Evolutionary conservation across 2,797 vertebrate species (phyloP), one percentile per base, ranked within the genome.

Genomic region (Danio kyathit): DNA sequence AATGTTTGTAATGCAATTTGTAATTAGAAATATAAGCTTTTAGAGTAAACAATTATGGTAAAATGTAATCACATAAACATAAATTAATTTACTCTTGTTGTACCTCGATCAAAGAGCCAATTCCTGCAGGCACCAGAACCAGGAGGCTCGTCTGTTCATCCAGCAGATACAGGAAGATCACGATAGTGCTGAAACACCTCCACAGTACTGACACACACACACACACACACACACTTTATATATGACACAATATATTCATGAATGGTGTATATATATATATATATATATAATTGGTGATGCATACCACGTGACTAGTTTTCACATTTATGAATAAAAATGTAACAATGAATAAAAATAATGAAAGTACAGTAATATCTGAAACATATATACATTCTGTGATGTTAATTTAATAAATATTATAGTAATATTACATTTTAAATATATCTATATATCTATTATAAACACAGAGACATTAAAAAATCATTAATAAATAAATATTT

Each of bases 121-220:
- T 7, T 7, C 96, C 98, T 10, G 98, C 97, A 0, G 98, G 98
- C 71, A 99, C 93, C 86, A 99, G 95, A 7, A 99, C 97, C 44
- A 99, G 92, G 64, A 99, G 90, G 89, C 98, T 99, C 16, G 98
- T 99, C 91, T 98, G 98, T 88, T 99, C 95, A 70, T 99, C 98
- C 87, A 99, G 89, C 89, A 99, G 92, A 89, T 99, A 99, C 59
- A 99, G 95, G 92, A 99, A 99, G 85, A 99, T 96, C 85, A 99
- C 96, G 7, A 98, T 96, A 5, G 98, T 99, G 90, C 98, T 99
- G 87, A 99, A 99, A 88, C 97, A 99, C 75, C 98, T 91, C 98
- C 98, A 99, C 74, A 99, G 94, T 85, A 99, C 98, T 99, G n/a
- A 76, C 11, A 74, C 43, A 85, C 54, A 56, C 17, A 83, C 14